Percentiles rank a stretch among this genome's conserved stretches.
phyloP scores from a whole-genome alignment of 2,888 invertebrate genomes.

The Cryptocheilus praepositus region DNA sequence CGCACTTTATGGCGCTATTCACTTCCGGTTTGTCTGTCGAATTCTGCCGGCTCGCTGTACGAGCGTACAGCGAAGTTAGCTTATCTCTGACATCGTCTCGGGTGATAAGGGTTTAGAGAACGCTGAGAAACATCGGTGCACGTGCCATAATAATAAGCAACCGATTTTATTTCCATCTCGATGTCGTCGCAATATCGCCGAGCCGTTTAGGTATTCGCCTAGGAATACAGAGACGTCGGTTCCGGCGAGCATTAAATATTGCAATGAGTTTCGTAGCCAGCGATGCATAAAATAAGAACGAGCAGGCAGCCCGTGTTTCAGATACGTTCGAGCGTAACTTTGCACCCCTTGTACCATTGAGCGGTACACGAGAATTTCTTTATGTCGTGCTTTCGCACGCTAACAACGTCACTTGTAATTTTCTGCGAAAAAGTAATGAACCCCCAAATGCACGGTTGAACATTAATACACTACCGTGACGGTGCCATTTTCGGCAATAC shows the following conservation, averaged over 20 bases:
- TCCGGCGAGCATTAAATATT: constrained; percentile 30
- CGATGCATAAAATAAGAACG: constrained; percentile 44
- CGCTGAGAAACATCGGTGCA: constrained; percentile 1
- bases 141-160: constrained; percentile 22
- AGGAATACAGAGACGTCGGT: constrained; percentile 21
- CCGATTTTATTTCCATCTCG: constrained; percentile 24
- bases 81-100: constrained; percentile 7
- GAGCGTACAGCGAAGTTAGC: neutral
- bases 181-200: constrained; percentile 18
- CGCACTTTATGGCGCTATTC: too few species aligned
- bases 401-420: too few species aligned
- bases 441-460: too few species aligned
- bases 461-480: too few species aligned
- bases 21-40: too few species aligned
- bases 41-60: too few species aligned
- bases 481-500: too few species aligned
- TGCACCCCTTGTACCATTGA: neutral
- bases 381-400: too few species aligned
- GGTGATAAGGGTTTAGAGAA: neutral
- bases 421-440: too few species aligned
- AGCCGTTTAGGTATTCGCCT: constrained; percentile 17
- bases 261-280: constrained; percentile 33
- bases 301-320: constrained; percentile 20
- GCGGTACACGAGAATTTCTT: neutral
- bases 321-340: constrained; percentile 33